phyloP scores from a whole-genome alignment of 2,888 invertebrate species.

The Ctenicera cuprea region DNA sequence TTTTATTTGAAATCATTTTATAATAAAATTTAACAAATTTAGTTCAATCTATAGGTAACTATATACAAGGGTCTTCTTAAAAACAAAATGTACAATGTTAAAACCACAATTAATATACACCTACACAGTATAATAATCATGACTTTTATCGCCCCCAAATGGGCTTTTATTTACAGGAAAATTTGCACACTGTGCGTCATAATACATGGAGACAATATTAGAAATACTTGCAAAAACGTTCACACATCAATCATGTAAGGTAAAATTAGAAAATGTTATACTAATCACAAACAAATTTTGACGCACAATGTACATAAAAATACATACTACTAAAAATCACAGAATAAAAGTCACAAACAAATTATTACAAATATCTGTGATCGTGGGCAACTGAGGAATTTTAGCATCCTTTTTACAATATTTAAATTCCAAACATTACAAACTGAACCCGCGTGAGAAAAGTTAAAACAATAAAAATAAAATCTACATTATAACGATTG shows the following conservation, averaged over 20 bases:
- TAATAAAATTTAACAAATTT: conserved; percentile 69
- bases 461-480: conserved; percentile 69
- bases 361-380: conserved; percentile 64
- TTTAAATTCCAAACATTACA: conserved; percentile 53
- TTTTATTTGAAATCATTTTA: conserved; percentile 57
- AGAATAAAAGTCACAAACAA: conserved; percentile 70
- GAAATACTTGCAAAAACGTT: conserved; percentile 5
- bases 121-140: conserved; percentile 52
- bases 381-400: conserved; percentile 44
- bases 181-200: conserved; percentile 59
- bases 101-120: conserved; percentile 57
- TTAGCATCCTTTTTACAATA: conserved; percentile 11
- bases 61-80: conserved; percentile 67
- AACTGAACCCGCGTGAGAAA: conserved; percentile 53
- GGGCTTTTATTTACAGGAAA: conserved; percentile 57
- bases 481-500: conserved; percentile 69
- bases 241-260: no score
- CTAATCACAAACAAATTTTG: background rate
- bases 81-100: conserved; percentile 67
- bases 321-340: conserved; percentile 69
- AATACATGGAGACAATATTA: conserved; percentile 11
- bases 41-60: conserved; percentile 69
- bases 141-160: conserved; percentile 55
- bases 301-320: conserved; percentile 50
- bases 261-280: no score